phyloP scores from a whole-genome alignment of 1,140 invertebrate genomes.

The Zaprionus taronus region DNA sequence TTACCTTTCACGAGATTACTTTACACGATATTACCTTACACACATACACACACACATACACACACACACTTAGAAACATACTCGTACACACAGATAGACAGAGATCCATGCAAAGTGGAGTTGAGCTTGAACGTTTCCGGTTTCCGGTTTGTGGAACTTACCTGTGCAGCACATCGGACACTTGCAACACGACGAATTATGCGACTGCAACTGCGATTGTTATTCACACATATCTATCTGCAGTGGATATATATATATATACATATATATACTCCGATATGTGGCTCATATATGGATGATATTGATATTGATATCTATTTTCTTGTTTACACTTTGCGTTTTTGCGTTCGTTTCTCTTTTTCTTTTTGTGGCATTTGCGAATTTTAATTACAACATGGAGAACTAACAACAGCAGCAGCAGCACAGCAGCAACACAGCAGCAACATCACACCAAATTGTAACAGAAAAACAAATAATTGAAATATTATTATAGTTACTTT shows the following conservation, averaged over 20 bases:
- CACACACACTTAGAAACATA: neutral
- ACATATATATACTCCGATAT: neutral
- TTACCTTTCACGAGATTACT: neutral
- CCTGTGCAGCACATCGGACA: constrained; percentile 5
- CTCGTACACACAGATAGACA: neutral
- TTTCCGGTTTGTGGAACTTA: neutral
- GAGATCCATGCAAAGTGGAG: neutral
- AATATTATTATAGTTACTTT: constrained; percentile 5
- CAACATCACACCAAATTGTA: neutral
- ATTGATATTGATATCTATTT: neutral
- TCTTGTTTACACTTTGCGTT: neutral
- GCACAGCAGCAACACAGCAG: neutral
- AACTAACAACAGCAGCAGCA: neutral
- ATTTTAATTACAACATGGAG: neutral
- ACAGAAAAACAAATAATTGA: constrained; percentile 1
- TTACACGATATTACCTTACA: neutral
- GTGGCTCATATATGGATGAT: neutral
- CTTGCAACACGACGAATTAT: constrained; percentile 3
- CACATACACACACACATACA: neutral
- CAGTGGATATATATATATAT: neutral
- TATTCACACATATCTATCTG: neutral
- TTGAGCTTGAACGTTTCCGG: neutral
- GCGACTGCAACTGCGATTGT: neutral
- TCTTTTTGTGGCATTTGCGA: neutral
- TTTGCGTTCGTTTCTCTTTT: constrained; percentile 1